Base-by-base conservation (phyloP, 1,140 invertebrate genomes). In the Drosophila baimaii region DNA sequence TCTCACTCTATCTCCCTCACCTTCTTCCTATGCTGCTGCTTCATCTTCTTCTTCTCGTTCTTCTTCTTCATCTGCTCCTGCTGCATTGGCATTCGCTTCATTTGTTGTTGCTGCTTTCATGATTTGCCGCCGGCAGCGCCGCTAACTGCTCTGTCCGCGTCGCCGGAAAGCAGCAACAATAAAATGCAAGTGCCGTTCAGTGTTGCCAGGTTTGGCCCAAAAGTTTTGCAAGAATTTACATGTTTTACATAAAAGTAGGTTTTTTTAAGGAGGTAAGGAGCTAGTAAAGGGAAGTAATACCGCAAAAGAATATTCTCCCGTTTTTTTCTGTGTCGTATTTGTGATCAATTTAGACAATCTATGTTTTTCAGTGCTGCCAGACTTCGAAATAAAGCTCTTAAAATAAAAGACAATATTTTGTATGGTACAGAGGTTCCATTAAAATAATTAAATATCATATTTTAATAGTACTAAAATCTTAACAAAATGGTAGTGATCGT, bases 121-220 rank as follows among this genome's bases (percentile, higher is more conserved):
- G 84, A 88, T 88, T 86, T 88, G 83, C 83, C 83, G 83, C 79
- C 79, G 68, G 68, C 76, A 80, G 73, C 55, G 74, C 73, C 77
- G 35, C 51, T 21, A 35, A 15, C 58, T 35, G 27, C 71, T 62
- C 75, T 86, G 76, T 58, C 75, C 51, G 51, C 51, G 65, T 71
- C 63, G 77, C 79, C 79, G 79, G 72, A 88, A 88, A 82, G 83
- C 79, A 80, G 68, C 72, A 56, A 35, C 25, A 55, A 66, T 37
- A 66, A 54, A 66, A 68, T 37, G 63, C 61, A 68, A 66, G 62
- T 64, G 56, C 55, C 61, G 37, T 61, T 61, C 35, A 64, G 61
- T 61, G 51, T 43, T 64, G 61, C 35, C 19, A 43, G 19, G 19
- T 21, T 64, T 43, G 19, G 9, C 49, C 15, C 10, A 41, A 63